Base-by-base conservation (phyloP, 2,113 vertebrate genomes). In the Nesogale talazaci region DNA sequence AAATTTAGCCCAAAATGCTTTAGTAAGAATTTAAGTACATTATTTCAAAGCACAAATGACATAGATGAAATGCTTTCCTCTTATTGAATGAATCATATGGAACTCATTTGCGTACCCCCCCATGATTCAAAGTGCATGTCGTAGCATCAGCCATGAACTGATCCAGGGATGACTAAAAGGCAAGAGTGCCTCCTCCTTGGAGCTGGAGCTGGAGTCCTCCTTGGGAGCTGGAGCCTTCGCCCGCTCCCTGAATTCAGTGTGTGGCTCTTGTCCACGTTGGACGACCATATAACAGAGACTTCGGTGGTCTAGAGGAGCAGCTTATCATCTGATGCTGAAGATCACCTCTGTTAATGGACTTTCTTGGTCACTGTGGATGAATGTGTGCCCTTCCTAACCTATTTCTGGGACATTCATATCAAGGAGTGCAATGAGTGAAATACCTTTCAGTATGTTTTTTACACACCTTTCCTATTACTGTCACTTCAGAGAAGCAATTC, bases 1-100 rank as follows among this genome's bases (percentile, higher is more conserved):
- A 77, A 93, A 83, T 80, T 34, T 3, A 79, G n/a, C 11, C 79
- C 63, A 42, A n/a, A 34, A 82, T 78, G 5, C 6, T 93, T 88
- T 59, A 83, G 81, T 23, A 74, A 78, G 29, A 34, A 83, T 81
- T 88, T 90, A 67, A 89, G 14, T 29, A 7, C 76, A 92, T 10
- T 80, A 17, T 87, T 90, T 93, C 79, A 78, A 86, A 78, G 16
- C 57, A 10, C 29, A 70, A 83, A 27, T 10, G 84, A 17, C 34
- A 27, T 0, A 63, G 56, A 78, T 52, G 16, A 22, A 78, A 61
- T 16, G 11, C 19, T 81, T 83, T 90, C n/a, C n/a, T 86, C 11
- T 76, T 52, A 74, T 1, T 86, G 29, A 78, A 59, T 10, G 17
- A 76, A 59, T 86, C 72, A n/a, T 38, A 75, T 23, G 79, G 34